Evolutionary conservation across 2,113 vertebrate species (phyloP).

Genomic region (Cyanoliseus patagonus): DNA sequence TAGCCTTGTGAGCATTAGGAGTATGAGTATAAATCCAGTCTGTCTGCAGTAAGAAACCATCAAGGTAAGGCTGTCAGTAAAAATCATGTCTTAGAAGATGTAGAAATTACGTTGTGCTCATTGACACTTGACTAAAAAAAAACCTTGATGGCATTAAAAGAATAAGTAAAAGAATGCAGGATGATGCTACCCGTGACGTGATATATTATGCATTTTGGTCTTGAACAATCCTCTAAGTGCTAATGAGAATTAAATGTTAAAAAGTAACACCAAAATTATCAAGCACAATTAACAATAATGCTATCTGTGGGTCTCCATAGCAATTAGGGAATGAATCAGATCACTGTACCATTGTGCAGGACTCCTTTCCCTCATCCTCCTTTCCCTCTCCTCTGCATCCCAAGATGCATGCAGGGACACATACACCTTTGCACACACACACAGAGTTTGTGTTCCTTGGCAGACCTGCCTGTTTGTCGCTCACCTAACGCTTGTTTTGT

Average conservation of each 20-base stretch:
- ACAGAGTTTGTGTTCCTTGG: not conserved
- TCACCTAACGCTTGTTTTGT: constrained; percentile 16
- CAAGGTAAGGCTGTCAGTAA: not conserved
- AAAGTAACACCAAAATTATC: constrained; percentile 26
- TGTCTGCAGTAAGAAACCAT: not conserved
- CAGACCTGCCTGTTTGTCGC: not conserved
- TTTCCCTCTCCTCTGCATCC: not conserved
- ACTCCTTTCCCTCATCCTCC: not conserved
- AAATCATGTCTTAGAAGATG: not conserved
- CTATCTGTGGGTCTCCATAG: constrained; percentile 34
- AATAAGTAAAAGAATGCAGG: not conserved
- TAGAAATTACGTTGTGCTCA: not conserved
- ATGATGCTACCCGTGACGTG: not conserved
- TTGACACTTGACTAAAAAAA: constrained; percentile 7
- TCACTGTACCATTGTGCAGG: not conserved
- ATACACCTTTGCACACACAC: accelerated
- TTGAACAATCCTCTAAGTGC: not conserved
- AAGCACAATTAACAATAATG: constrained; percentile 44
- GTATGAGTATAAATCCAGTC: not conserved
- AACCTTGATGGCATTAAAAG: not conserved
- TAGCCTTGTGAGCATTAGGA: not conserved
- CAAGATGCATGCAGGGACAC: accelerated
- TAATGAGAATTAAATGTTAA: constrained; percentile 47
- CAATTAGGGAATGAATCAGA: constrained; percentile 8
- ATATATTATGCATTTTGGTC: not conserved